A percentile compares a stretch with the other conserved stretches of the same genome.
Evolutionary conservation across 2,888 invertebrate genomes (phyloP).

Genomic region (Brenthis hecate): DNA sequence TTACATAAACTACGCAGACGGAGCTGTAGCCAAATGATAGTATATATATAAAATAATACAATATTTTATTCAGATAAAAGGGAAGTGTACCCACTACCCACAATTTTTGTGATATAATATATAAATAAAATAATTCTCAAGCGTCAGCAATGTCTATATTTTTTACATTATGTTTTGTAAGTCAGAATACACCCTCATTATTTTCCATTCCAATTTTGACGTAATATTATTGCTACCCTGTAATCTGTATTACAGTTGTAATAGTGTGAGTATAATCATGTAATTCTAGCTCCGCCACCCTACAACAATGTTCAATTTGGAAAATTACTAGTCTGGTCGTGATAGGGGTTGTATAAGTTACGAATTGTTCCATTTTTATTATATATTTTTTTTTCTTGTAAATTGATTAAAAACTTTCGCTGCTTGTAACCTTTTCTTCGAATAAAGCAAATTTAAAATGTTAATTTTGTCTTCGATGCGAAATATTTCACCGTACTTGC

Average conservation of each 20-base stretch:
- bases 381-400: not conserved
- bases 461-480: too few relatives aligned
- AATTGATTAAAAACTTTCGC: not conserved
- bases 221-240: conserved; percentile 16
- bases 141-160: too few relatives aligned
- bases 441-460: too few relatives aligned
- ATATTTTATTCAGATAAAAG: too few relatives aligned
- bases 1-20: too few relatives aligned
- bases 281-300: conserved; percentile 27
- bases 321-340: conserved; percentile 25
- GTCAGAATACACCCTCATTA: not conserved
- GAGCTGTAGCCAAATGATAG: too few relatives aligned
- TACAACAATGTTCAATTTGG: conserved; percentile 27
- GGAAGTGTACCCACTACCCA: too few relatives aligned
- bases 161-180: not conserved
- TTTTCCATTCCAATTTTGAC: conserved; percentile 6
- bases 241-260: conserved; percentile 21
- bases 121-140: not conserved
- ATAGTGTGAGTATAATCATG: conserved; percentile 22
- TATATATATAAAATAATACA: too few relatives aligned
- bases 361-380: not conserved
- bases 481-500: too few relatives aligned
- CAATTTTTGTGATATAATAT: not conserved
- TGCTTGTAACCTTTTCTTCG: too few relatives aligned
- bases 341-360: conserved; percentile 11